These are phyloP conservation scores for Coptotermes formosanus DNA, from an alignment of 1,140 invertebrate genomes.

Conservation along the genomic window DNA sequence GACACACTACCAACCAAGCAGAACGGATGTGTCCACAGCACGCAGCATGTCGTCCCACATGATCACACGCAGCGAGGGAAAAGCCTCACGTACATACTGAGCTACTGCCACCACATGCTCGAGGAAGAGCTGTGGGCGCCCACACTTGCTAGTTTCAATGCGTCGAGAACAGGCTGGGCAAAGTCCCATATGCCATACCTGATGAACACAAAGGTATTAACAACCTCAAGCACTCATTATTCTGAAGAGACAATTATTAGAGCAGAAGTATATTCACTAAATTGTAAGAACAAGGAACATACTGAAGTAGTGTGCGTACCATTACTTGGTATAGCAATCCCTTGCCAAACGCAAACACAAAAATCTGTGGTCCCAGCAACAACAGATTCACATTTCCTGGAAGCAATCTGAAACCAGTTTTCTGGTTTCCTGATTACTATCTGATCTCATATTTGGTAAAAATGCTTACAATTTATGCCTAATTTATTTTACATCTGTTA, in stretches of 20 bases:
- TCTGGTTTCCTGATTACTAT: no score
- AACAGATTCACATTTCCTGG: no score
- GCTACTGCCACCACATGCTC: conserved; percentile 66
- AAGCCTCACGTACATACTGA: conserved; percentile 60
- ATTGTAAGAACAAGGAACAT: no score
- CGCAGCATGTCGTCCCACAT: conserved; percentile 97
- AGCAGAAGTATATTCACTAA: neutral
- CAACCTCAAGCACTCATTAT: neutral
- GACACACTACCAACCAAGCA: conserved; percentile 50
- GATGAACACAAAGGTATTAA: neutral
- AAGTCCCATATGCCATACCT: conserved; percentile 75
- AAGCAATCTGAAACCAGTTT: no score
- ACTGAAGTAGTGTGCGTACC: no score
- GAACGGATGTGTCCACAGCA: conserved; percentile 62
- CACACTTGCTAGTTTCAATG: conserved; percentile 53
- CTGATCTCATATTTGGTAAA: no score
- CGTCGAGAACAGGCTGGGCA: conserved; percentile 68
- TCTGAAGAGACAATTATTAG: neutral
- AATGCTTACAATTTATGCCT: no score
- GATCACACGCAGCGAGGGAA: conserved; percentile 67
- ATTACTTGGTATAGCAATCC: no score
- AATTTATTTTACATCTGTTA: no score
- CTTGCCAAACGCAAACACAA: no score
- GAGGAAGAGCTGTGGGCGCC: conserved; percentile 61
- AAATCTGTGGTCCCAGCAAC: no score